Evolutionary conservation across 2,888 invertebrate species (phyloP).

Genomic region (Apoda limacodes): DNA sequence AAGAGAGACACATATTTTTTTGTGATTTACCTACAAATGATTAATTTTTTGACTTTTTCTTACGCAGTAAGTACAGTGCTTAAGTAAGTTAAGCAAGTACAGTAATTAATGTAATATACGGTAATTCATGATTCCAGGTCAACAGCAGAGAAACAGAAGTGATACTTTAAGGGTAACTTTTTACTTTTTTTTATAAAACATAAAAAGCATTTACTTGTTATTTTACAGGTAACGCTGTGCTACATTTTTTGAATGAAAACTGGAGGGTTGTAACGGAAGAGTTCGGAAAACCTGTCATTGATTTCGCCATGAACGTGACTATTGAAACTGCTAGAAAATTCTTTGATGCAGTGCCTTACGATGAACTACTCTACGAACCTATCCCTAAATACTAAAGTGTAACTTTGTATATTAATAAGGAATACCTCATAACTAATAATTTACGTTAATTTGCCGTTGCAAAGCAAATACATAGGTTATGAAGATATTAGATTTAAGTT

Average conservation of each 20-base stretch:
- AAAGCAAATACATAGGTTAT: neutral
- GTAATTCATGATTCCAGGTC: neutral
- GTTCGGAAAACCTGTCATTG: conserved; percentile 59
- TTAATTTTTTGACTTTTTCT: no score
- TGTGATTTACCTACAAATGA: no score
- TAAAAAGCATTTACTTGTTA: no score
- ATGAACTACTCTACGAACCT: conserved; percentile 52
- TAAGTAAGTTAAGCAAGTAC: no score
- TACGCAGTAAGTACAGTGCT: no score
- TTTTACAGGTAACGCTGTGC: conserved; percentile 54
- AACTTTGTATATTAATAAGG: neutral
- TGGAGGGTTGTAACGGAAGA: conserved; percentile 61
- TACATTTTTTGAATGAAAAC: conserved; percentile 58
- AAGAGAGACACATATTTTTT: no score
- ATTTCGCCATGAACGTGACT: conserved; percentile 56
- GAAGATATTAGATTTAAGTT: no score
- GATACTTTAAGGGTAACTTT: neutral
- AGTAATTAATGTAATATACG: neutral
- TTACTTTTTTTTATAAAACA: conserved; percentile 5
- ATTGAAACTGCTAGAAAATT: conserved; percentile 54
- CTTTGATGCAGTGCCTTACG: conserved; percentile 56
- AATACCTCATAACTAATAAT: conserved; percentile 1
- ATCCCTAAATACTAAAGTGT: conserved; percentile 47
- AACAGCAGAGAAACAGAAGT: neutral
- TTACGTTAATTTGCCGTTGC: neutral